These are phyloP conservation scores for Drosophila bocqueti DNA, from an alignment of 1,140 invertebrate species.

Conservation along the genomic window DNA sequence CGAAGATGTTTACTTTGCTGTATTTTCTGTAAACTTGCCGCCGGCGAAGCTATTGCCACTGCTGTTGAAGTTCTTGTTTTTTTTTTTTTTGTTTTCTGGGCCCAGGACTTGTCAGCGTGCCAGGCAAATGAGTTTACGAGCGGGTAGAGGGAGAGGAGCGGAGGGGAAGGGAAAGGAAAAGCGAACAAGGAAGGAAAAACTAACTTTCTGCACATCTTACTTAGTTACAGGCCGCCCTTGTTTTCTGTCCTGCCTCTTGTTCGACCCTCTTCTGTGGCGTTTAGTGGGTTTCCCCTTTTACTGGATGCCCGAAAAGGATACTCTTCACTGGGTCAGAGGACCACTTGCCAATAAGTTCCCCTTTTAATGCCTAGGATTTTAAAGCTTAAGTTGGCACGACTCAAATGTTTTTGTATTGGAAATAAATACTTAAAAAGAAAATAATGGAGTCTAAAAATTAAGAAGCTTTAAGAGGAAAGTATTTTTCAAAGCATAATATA, in stretches of 20 bases:
- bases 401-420: neutral
- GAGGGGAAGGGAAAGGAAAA: conserved; percentile 23
- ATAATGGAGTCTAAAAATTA: neutral
- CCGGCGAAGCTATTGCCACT: conserved; percentile 24
- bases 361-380: neutral
- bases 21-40: conserved; percentile 54
- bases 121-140: conserved; percentile 71
- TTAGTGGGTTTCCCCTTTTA: conserved; percentile 10
- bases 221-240: conserved; percentile 38
- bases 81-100: conserved; percentile 4
- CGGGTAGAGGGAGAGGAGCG: conserved; percentile 13
- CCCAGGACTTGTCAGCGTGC: conserved; percentile 36
- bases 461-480: neutral
- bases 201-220: conserved; percentile 68
- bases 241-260: conserved; percentile 28
- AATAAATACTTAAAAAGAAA: neutral
- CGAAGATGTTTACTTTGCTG: conserved; percentile 67
- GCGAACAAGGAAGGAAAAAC: conserved; percentile 57
- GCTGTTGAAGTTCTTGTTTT: conserved; percentile 25
- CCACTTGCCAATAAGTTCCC: neutral
- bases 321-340: conserved; percentile 14
- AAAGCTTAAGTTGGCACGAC: neutral
- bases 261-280: conserved; percentile 18
- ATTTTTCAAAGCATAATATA: too few relatives aligned
- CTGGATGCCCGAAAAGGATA: conserved; percentile 27